Evolutionary conservation across 1,140 invertebrate genomes (phyloP), one percentile per base, ranked within the genome.

Genomic region (Brachionus paranguensis): DNA sequence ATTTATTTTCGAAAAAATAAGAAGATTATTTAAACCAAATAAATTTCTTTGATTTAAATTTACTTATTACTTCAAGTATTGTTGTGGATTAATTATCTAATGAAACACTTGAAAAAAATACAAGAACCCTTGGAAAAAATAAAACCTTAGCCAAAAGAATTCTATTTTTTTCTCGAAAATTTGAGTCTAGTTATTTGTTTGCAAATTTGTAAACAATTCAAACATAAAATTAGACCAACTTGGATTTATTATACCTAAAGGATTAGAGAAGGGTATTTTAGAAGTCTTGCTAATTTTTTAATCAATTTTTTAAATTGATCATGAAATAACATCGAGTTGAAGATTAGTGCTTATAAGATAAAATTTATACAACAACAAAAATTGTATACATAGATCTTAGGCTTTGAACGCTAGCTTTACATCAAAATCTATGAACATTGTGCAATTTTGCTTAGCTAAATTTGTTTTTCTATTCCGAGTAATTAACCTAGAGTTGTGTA

Each of bases 291-390:
- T 72, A 41, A 43, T 43, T 43, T 41, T 72, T 72, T 72, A 72
- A 72, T 47, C 17, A 41, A 33, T 68, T 68, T 68, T 29, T n/a
- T 41, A 72, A 72, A 72, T 72, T 72, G 68, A 72, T 72, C 29
- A 72, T 41, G 41, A 72, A 72, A 72, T 43, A 43, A 72, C 37
- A 72, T 72, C 41, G 68, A 41, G 68, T 72, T 45, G 68, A 72
- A 72, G 68, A 72, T 72, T 72, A 45, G 41, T 45, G 41, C 10
- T 43, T 43, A n/a, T 43, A 72, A 43, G 29, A 41, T 72, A 72
- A 45, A 20, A 43, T 72, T 72, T 72, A 41, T 17, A 60, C 17
- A 60, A 10, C 10, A 20, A 37, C 33, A 7, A 37, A 20, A 60
- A 60, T 60, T 60, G 20, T 60, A 60, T 60, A 8, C 53, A 60